phyloP scores from a whole-genome alignment of 2,888 invertebrate genomes.

The Euzetes globulus region DNA sequence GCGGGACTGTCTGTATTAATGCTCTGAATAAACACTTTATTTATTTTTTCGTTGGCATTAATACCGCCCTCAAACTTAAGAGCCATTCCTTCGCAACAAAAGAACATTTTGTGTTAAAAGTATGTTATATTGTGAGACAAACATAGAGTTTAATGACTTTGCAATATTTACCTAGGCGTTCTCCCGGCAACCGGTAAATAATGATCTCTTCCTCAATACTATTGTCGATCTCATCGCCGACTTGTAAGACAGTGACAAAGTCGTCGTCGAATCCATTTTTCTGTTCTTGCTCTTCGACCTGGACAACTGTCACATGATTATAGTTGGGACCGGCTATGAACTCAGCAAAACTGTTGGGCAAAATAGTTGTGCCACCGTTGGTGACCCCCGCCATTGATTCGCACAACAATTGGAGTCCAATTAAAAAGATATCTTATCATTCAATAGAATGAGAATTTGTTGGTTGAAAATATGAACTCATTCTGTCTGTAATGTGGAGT shows the following conservation, averaged over 20 bases:
- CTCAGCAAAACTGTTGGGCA: slow-evolving; percentile 19
- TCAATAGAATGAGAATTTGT: slow-evolving; percentile 12
- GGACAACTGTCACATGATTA: slow-evolving; percentile 23
- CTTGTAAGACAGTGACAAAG: slow-evolving; percentile 31
- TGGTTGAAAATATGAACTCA: slow-evolving; percentile 15
- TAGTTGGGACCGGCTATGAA: slow-evolving; percentile 8
- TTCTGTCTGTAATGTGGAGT: not conserved
- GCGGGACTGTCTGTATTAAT: slow-evolving; percentile 81
- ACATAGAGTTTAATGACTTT: not conserved
- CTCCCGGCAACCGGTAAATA: slow-evolving; percentile 77
- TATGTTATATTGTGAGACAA: not conserved
- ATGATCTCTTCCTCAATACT: slow-evolving; percentile 55
- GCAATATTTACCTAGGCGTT: slow-evolving; percentile 55
- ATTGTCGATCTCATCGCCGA: slow-evolving; percentile 1
- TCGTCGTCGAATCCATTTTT: slow-evolving; percentile 22
- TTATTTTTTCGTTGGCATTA: slow-evolving; percentile 68
- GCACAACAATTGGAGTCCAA: not conserved
- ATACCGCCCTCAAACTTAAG: slow-evolving; percentile 86
- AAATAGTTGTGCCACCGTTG: not conserved
- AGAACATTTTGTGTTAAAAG: not conserved
- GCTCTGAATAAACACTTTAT: slow-evolving; percentile 75
- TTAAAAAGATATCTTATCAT: not conserved
- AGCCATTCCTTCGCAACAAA: slow-evolving; percentile 62
- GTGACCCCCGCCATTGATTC: not conserved
- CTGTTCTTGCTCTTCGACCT: not conserved